Evolutionary conservation across 2,113 vertebrate species (phyloP), one percentile per base, ranked within the genome.

Genomic region (Rhagologus leucostigma): DNA sequence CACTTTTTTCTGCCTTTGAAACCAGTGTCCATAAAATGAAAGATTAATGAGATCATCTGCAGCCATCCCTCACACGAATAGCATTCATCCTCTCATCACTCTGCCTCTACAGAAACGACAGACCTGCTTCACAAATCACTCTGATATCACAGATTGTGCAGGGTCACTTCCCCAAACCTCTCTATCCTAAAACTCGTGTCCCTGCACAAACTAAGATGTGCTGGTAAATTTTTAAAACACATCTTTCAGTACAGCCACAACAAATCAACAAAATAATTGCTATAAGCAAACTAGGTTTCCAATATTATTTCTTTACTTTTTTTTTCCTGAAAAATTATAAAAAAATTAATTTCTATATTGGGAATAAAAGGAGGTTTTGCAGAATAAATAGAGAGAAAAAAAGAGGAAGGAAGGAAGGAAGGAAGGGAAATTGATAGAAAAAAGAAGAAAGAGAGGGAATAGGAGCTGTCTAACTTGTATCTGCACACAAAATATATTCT

Each of bases 31-130:
- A 32, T 95, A 95, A 96, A 95, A 95, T 79, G 81, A 95, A 96
- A 96, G 87, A 97, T 92, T 94, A 96, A 97, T 97, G 89, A 92
- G 69, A 75, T 77, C 24, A 30, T 93, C 69, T 84, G 77, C 79
- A 94, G 88, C 64, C 79, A 77, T 87, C 71, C 92, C 78, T 91
- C 69, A 55, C 37, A 18, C 83, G 88, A 90, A 93, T 92, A 92
- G 42, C 78, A 81, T 95, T 85, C 82, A 94, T 70, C 53, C 60
- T 29, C 64, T 89, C 85, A 81, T 94, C 91, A 73, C 82, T 89
- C 71, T 95, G 32, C 60, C 85, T 94, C 35, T 77, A 57, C 56
- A 80, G 69, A 65, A 90, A 82, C 92, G 89, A 91, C 91, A 94
- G 91, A 52, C 17, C 62, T 76, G 86, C 44, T 90, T 88, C 94